Base-by-base conservation (phyloP, 2,113 vertebrate species). In the Microtus richardsoni region DNA sequence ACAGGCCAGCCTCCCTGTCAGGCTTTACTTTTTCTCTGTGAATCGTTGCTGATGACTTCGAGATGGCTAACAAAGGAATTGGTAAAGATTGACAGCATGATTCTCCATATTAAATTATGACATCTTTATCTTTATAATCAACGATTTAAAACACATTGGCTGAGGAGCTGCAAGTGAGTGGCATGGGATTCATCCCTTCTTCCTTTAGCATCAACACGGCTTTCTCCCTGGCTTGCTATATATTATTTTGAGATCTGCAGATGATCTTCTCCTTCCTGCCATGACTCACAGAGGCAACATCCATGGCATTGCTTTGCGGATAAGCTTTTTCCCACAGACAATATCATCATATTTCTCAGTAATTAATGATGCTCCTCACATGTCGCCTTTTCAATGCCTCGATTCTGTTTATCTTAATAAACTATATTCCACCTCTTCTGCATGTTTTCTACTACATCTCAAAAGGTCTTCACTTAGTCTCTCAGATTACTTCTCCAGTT, bases 391-490 rank as follows among this genome's bases (percentile, higher is more conserved):
- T 64, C 14, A 86, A 82, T 95, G 78, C 30, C 24, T 75, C 47
- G 5, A 47, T 68, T 73, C 26, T 41, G 7, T 47, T 92, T 71
- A 36, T 86, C 73, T 24, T 95, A 71, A 70, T 54, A 91, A 82
- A 83, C 88, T 60, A 21, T 70, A 36, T 9, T 60, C 12, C 11
- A 68, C 49, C 8, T 44, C 60, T 33, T 60, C 33, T 75, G 17
- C 10, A 30, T 39, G 44, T 77, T 91, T 94, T 68, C 26, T 7
- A 16, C 41, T 54, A 74, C 64, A 21, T 95, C 13, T 93, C 74
- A 97, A 71, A 96, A 75, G 54, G 28, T 24, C 49, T 84, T 7
- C 52, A 8, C 21, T 91, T 91, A 94, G 82, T 73, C 49, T 84
- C 33, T 60, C 44, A 89, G 73, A 52, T 52, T 80, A 82, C 66